Conservation (phyloP, 2,888 invertebrate species). For the Dolichopus griseipennis region DNA sequence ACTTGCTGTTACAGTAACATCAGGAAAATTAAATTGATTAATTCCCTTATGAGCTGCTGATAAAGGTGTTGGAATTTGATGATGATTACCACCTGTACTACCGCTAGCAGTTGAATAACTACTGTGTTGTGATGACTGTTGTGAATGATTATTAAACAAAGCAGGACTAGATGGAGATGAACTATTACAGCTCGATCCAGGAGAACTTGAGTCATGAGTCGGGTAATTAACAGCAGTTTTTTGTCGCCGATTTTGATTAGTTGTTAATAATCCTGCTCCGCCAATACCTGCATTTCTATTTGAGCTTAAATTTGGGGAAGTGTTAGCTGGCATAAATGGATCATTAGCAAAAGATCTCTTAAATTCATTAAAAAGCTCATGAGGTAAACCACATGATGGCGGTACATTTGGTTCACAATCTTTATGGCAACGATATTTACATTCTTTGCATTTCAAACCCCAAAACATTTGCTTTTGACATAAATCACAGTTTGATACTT, state of each 20-base stretch:
- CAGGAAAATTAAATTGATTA: slow-evolving; percentile 43
- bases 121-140: slow-evolving; percentile 31
- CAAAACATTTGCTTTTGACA: slow-evolving; percentile 84
- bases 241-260: slow-evolving; percentile 24
- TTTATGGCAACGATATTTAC: slow-evolving; percentile 68
- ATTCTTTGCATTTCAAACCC: slow-evolving; percentile 85
- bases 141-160: slow-evolving; percentile 46
- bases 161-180: slow-evolving; percentile 95
- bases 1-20: slow-evolving; percentile 36
- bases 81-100: slow-evolving; percentile 7
- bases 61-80: slow-evolving; percentile 34
- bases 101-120: slow-evolving; percentile 15
- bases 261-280: slow-evolving; percentile 21
- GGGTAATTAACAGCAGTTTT: slow-evolving; percentile 28
- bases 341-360: slow-evolving; percentile 60
- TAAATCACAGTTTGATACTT: slow-evolving; percentile 81
- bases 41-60: slow-evolving; percentile 32
- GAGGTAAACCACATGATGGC: slow-evolving; percentile 85
- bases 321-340: slow-evolving; percentile 35
- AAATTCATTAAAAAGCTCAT: slow-evolving; percentile 73
- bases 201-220: slow-evolving; percentile 80
- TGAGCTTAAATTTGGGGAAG: slow-evolving; percentile 36
- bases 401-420: slow-evolving; percentile 88
- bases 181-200: slow-evolving; percentile 92
- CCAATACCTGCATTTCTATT: slow-evolving; percentile 25